Percentiles rank a stretch among this genome's conserved stretches.
Evolutionary conservation across 2,797 vertebrate genomes (phyloP).

Genomic region (Fistularia commersonii): DNA sequence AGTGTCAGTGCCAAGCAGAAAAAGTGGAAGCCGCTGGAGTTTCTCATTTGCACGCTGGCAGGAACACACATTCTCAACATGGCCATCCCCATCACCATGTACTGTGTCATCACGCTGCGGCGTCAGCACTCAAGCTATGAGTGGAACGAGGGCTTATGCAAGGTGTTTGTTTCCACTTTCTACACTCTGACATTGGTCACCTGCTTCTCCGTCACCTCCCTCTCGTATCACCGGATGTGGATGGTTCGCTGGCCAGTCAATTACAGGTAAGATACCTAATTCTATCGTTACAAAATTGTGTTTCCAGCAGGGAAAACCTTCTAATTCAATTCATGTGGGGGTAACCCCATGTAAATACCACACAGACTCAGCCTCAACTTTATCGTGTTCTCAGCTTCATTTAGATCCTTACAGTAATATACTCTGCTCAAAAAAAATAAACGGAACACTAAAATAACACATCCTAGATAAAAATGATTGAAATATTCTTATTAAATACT

Average conservation of each 20-base stretch:
- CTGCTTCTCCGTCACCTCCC: constrained; percentile 92
- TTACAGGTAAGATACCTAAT: constrained; percentile 79
- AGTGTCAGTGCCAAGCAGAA: constrained; percentile 93
- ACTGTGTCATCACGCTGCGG: constrained; percentile 86
- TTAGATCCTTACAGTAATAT: constrained; percentile 32
- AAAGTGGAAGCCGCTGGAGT: constrained; percentile 94
- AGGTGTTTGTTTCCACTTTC: constrained; percentile 93
- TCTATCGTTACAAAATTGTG: too few relatives aligned
- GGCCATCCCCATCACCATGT: constrained; percentile 89
- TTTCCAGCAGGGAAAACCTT: too few relatives aligned
- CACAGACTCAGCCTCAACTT: constrained; percentile 43
- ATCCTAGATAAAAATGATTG: too few relatives aligned
- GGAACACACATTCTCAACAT: constrained; percentile 94
- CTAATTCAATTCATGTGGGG: too few relatives aligned
- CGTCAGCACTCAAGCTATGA: constrained; percentile 84
- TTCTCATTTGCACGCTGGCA: constrained; percentile 88
- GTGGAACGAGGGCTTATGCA: constrained; percentile 94
- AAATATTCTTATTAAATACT: too few relatives aligned
- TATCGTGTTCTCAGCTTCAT: constrained; percentile 27
- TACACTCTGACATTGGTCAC: constrained; percentile 93
- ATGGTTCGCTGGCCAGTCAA: constrained; percentile 97
- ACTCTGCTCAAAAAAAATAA: too few relatives aligned
- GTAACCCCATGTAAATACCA: constrained; percentile 37
- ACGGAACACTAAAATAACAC: too few relatives aligned
- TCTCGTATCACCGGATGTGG: constrained; percentile 97